Percentiles rank a stretch among this genome's conserved stretches.
These are phyloP conservation scores for Procambarus clarkii DNA, from an alignment of 1,140 invertebrate genomes.

Conservation along the genomic window DNA sequence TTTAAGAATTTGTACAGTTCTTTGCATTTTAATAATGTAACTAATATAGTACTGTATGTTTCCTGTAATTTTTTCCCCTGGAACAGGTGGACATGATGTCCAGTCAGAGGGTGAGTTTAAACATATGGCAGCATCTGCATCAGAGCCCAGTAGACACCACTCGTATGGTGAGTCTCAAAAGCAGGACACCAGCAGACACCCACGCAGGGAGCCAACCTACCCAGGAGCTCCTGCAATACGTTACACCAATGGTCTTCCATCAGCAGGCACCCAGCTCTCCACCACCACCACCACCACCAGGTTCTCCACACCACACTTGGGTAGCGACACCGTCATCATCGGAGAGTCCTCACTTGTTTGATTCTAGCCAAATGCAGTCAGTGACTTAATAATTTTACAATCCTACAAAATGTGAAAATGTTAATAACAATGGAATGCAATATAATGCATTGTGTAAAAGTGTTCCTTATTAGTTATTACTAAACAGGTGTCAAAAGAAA, in stretches of 20 bases:
- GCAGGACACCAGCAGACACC: conserved; percentile 7
- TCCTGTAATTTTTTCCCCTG: not conserved
- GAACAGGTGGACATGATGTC: conserved; percentile 40
- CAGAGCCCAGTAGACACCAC: conserved; percentile 2
- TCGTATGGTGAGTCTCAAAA: conserved; percentile 10
- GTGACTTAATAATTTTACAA: not conserved
- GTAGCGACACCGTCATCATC: conserved; percentile 46
- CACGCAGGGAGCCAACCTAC: conserved; percentile 30
- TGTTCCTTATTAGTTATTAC: not conserved
- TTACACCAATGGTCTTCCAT: conserved; percentile 23
- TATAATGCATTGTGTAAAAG: not conserved
- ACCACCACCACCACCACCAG: not conserved
- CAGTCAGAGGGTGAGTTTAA: conserved; percentile 24
- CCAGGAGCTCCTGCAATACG: not conserved
- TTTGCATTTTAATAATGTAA: no score
- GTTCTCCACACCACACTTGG: conserved; percentile 51
- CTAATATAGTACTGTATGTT: not conserved
- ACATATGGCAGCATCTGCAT: not conserved
- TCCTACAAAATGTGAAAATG: no score
- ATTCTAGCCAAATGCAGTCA: not conserved
- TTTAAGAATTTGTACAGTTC: no score
- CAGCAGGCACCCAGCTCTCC: not conserved
- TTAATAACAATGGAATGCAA: not conserved
- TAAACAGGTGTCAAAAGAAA: not conserved
- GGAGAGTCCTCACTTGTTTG: conserved; percentile 59